Evolutionary conservation across 1,140 invertebrate genomes (phyloP).

Genomic region (Halyomorpha halys): DNA sequence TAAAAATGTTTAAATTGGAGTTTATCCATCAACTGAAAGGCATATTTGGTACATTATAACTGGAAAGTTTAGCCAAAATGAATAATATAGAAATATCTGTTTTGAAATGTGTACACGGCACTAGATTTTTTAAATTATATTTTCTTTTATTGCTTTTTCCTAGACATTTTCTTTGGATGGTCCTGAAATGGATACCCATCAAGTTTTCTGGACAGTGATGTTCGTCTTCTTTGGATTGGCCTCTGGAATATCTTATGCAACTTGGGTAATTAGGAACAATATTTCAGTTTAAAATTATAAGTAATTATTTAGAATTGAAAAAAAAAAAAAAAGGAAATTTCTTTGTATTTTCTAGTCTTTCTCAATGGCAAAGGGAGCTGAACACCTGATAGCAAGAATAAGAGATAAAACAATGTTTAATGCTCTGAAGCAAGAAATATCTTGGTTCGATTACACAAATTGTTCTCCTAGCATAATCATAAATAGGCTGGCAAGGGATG

Average conservation of each 20-base stretch:
- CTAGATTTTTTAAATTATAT: too few species aligned
- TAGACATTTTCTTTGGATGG: slow-evolving; percentile 42
- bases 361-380: slow-evolving; percentile 49
- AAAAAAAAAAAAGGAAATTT: too few species aligned
- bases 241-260: background rate
- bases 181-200: slow-evolving; percentile 37
- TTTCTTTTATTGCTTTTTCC: slow-evolving; percentile 23
- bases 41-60: too few species aligned
- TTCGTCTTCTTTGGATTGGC: background rate
- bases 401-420: slow-evolving; percentile 21
- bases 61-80: too few species aligned
- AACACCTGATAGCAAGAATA: slow-evolving; percentile 55
- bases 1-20: too few species aligned
- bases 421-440: slow-evolving; percentile 35
- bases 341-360: slow-evolving; percentile 30
- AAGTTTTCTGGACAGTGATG: slow-evolving; percentile 41
- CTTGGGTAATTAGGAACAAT: background rate
- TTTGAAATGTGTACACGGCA: too few species aligned
- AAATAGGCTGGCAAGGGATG: slow-evolving; percentile 58
- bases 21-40: too few species aligned
- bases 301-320: too few species aligned
- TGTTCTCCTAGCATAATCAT: slow-evolving; percentile 59
- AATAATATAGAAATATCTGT: too few species aligned
- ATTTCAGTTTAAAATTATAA: background rate
- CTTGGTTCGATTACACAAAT: slow-evolving; percentile 61